These are phyloP conservation scores for Chaenocephalus aceratus DNA, from an alignment of 2,113 vertebrate genomes.

Conservation along the genomic window DNA sequence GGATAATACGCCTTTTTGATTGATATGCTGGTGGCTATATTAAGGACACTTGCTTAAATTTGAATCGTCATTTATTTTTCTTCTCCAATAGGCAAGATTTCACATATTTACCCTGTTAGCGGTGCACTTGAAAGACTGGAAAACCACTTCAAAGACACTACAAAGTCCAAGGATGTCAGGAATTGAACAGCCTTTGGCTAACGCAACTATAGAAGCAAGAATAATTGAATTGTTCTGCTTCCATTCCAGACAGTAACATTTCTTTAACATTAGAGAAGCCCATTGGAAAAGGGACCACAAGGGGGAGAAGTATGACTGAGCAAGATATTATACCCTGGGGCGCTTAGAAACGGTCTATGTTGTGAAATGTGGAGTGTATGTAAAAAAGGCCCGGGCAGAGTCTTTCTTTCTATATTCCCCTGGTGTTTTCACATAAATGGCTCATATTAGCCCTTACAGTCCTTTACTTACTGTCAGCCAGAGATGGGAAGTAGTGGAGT, in stretches of 20 bases:
- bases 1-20: too few relatives aligned
- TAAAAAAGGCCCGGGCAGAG: neutral
- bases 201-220: constrained; percentile 12
- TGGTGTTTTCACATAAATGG: constrained; percentile 4
- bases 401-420: neutral
- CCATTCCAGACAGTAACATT: constrained; percentile 10
- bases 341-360: constrained; percentile 6
- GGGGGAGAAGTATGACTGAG: neutral
- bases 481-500: too few relatives aligned
- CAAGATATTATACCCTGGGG: neutral
- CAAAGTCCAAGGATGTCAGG: neutral
- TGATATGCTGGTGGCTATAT: neutral
- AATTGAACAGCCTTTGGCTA: constrained; percentile 18
- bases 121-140: neutral
- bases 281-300: constrained; percentile 2
- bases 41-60: neutral
- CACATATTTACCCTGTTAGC: neutral
- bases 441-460: neutral
- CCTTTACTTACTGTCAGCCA: constrained; percentile 41
- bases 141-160: constrained; percentile 15
- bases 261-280: constrained; percentile 3
- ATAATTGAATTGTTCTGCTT: constrained; percentile 27
- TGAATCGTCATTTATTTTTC: neutral
- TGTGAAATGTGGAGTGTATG: constrained; percentile 10
- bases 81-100: neutral